phyloP scores from a whole-genome alignment of 2,888 invertebrate genomes.

The Agriotes lineatus region DNA sequence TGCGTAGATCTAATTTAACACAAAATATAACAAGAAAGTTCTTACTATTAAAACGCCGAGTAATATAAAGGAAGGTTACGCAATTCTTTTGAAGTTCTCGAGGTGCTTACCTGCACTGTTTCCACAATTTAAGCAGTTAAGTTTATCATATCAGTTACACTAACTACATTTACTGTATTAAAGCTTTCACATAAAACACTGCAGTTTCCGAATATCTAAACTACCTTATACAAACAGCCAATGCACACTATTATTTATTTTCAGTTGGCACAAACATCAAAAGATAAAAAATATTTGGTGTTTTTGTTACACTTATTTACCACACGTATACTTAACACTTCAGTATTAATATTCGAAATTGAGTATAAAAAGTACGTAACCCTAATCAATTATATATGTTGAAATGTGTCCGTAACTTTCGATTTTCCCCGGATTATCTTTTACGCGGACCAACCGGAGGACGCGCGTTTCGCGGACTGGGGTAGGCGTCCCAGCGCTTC shows the following conservation, averaged over 20 bases:
- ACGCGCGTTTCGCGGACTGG: conserved; percentile 47
- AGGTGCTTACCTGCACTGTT: background rate
- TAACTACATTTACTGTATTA: background rate
- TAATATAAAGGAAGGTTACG: conserved; percentile 27
- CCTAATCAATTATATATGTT: background rate
- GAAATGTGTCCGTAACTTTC: conserved; percentile 28
- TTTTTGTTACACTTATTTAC: background rate
- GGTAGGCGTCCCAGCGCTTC: conserved; percentile 46
- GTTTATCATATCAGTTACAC: no score
- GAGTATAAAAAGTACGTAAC: background rate
- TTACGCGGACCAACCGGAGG: conserved; percentile 36
- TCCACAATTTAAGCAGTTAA: background rate
- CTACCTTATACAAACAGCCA: background rate
- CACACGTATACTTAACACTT: background rate
- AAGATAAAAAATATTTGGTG: background rate
- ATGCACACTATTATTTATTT: no score
- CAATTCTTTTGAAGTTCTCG: background rate
- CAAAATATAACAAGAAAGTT: no score
- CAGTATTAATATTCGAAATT: background rate
- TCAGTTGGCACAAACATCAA: background rate
- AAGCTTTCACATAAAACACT: background rate
- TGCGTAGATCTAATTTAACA: no score
- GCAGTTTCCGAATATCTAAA: background rate
- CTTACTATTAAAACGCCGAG: no score
- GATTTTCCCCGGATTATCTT: conserved; percentile 27